Percentiles rank a stretch among this genome's conserved stretches.
Evolutionary conservation across 2,888 invertebrate genomes (phyloP).

Genomic region (Bombylius major): DNA sequence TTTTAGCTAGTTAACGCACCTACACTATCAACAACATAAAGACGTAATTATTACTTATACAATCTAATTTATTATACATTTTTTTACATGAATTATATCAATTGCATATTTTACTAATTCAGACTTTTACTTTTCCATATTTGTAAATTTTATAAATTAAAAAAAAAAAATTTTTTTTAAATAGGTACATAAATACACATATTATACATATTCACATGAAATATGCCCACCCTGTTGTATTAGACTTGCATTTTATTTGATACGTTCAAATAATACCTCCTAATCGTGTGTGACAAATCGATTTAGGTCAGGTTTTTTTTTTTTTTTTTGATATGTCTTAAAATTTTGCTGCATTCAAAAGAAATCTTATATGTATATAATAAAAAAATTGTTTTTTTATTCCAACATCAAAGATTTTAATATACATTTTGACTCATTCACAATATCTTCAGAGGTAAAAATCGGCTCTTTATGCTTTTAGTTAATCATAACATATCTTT

Average conservation of each 20-base stretch:
- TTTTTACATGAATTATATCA: too few relatives aligned
- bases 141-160: too few relatives aligned
- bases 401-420: too few relatives aligned
- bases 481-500: constrained; percentile 5
- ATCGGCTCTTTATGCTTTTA: not conserved
- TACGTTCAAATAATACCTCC: constrained; percentile 2
- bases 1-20: too few relatives aligned
- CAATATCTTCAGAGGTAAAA: constrained; percentile 2
- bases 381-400: too few relatives aligned
- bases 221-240: constrained; percentile 6
- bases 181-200: too few relatives aligned
- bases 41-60: too few relatives aligned
- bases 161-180: too few relatives aligned
- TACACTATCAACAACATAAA: too few relatives aligned
- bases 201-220: not conserved
- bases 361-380: not conserved
- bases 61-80: too few relatives aligned
- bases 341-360: not conserved
- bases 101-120: too few relatives aligned
- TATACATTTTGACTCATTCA: not conserved
- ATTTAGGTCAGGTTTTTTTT: constrained; percentile 7
- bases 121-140: too few relatives aligned
- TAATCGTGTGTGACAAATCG: constrained; percentile 13
- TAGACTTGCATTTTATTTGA: not conserved
- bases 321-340: not conserved